Evolutionary conservation across 2,797 vertebrate genomes (phyloP).

Genomic region (Syngnathus rostellatus): DNA sequence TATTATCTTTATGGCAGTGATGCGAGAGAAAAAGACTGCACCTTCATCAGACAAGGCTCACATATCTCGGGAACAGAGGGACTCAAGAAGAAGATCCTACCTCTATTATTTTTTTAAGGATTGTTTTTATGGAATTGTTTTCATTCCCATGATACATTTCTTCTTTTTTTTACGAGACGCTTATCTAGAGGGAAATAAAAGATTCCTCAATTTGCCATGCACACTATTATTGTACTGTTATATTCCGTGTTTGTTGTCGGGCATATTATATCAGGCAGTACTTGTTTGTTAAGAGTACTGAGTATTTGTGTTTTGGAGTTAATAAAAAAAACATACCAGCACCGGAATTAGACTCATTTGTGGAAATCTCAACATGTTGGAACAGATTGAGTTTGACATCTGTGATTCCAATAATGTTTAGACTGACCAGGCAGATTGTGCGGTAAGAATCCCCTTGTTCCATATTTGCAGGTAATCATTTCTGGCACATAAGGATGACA

Average conservation of each 20-base stretch:
- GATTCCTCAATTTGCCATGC: not conserved
- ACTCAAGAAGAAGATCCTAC: not conserved
- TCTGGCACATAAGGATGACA: constrained; percentile 10
- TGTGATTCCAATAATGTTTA: not conserved
- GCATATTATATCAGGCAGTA: not conserved
- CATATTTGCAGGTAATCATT: constrained; percentile 6
- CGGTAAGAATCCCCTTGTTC: not conserved
- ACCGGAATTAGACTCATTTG: too few relatives aligned
- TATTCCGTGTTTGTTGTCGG: not conserved
- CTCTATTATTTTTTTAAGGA: not conserved
- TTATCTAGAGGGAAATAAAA: not conserved
- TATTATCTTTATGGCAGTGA: not conserved
- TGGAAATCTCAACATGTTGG: not conserved
- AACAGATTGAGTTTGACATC: not conserved
- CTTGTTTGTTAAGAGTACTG: not conserved
- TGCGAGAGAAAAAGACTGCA: not conserved
- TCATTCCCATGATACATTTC: not conserved
- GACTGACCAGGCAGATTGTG: not conserved
- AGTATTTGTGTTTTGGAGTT: not conserved
- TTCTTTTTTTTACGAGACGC: not conserved
- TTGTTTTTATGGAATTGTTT: not conserved
- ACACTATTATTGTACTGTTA: not conserved
- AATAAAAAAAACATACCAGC: not conserved
- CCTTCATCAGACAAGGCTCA: not conserved
- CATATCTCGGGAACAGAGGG: not conserved